Conservation (phyloP, 2,888 invertebrate species). For the Dorcus hopei region DNA sequence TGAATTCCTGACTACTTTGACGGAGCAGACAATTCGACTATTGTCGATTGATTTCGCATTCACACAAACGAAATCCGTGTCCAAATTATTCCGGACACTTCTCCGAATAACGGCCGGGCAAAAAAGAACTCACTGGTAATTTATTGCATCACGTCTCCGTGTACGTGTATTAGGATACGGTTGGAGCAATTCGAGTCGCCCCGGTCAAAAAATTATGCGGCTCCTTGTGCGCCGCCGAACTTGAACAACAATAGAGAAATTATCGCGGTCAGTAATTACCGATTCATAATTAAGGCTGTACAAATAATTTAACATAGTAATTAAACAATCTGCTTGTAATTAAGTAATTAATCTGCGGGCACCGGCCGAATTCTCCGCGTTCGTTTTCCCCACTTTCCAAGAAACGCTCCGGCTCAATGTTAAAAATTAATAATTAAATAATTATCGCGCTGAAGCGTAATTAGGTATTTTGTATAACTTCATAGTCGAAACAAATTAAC, state of each 20-base stretch:
- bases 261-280: not conserved
- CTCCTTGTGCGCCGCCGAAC: not conserved
- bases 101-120: too few relatives aligned
- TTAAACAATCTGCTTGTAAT: constrained; percentile 14
- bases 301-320: constrained; percentile 1
- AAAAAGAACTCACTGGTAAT: too few relatives aligned
- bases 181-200: too few relatives aligned
- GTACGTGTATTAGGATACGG: too few relatives aligned
- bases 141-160: too few relatives aligned
- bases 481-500: too few relatives aligned
- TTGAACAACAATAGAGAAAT: not conserved
- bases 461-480: not conserved
- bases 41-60: too few relatives aligned
- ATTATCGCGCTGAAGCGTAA: not conserved
- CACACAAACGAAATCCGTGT: too few relatives aligned
- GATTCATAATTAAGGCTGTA: not conserved
- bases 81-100: too few relatives aligned
- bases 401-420: not conserved
- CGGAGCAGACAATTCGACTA: too few relatives aligned
- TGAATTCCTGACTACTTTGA: too few relatives aligned
- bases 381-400: not conserved
- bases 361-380: not conserved
- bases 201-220: too few relatives aligned
- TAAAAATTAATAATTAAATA: not conserved
- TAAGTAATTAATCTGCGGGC: constrained; percentile 10